Evolutionary conservation across 2,888 invertebrate species (phyloP).

Genomic region (Caenorhabditis sp.): DNA sequence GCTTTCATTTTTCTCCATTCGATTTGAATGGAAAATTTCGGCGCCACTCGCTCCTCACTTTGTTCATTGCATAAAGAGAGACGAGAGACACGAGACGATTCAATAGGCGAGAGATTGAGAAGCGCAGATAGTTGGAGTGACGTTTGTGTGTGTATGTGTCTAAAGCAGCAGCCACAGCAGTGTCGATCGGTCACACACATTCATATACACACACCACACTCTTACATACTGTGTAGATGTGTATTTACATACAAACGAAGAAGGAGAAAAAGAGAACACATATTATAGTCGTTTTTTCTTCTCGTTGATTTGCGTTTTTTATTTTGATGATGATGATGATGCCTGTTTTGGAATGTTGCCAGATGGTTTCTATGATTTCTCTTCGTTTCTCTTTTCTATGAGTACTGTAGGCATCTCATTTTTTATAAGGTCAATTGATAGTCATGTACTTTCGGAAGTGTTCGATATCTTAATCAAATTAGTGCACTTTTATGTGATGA

Average conservation of each 20-base stretch:
- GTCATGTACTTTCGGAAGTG: no score
- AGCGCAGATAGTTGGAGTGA: neutral
- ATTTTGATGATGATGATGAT: neutral
- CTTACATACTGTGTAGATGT: neutral
- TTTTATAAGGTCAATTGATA: neutral
- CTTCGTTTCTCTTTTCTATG: conserved; percentile 3
- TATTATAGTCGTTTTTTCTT: neutral
- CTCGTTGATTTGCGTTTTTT: neutral
- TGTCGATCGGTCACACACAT: conserved; percentile 5
- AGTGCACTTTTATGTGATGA: neutral
- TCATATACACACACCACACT: neutral
- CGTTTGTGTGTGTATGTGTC: conserved; percentile 6
- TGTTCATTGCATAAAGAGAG: no score
- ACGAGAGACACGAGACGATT: no score
- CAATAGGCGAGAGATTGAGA: neutral
- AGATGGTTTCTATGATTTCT: conserved; percentile 8
- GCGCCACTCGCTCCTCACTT: neutral
- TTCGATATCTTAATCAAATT: neutral
- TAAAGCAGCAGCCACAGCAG: neutral
- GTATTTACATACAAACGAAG: neutral
- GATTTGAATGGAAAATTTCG: neutral
- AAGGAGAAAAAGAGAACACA: neutral
- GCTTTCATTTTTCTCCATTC: conserved; percentile 1
- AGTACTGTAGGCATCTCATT: neutral
- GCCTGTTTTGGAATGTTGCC: neutral